These are phyloP conservation scores for Spatulosminthurus flaviceps DNA, from an alignment of 2,888 invertebrate genomes.

Conservation along the genomic window DNA sequence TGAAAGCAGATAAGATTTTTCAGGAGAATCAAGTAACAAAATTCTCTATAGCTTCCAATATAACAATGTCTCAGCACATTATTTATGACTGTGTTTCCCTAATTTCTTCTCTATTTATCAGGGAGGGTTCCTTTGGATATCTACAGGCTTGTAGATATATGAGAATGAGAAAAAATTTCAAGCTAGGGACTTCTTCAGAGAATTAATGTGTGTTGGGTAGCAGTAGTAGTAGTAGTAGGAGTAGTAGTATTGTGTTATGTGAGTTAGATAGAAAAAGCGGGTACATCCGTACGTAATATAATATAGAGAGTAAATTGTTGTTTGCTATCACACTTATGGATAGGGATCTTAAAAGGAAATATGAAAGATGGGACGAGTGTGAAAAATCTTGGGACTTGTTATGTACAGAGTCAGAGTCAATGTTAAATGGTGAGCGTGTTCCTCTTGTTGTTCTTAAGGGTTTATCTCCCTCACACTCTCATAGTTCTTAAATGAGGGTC, in stretches of 20 bases:
- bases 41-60: not conserved
- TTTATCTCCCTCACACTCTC: too few species aligned
- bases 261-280: too few species aligned
- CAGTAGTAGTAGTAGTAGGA: too few species aligned
- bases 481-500: not conserved
- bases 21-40: not conserved
- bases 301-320: slow-evolving; percentile 19
- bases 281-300: not conserved
- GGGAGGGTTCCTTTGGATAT: not conserved
- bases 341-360: slow-evolving; percentile 27
- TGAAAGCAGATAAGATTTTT: slow-evolving; percentile 29
- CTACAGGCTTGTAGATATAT: not conserved
- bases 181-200: not conserved
- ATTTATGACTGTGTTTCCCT: slow-evolving; percentile 27
- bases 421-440: not conserved
- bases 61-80: slow-evolving; percentile 2
- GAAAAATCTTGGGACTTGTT: not conserved
- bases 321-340: slow-evolving; percentile 24
- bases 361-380: slow-evolving; percentile 33
- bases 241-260: too few species aligned
- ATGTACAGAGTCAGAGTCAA: not conserved
- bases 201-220: not conserved
- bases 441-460: not conserved
- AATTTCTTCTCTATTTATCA: slow-evolving; percentile 7
- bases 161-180: not conserved